Base-by-base conservation (phyloP, 1,140 invertebrate genomes). In the Ceratina australensis region DNA sequence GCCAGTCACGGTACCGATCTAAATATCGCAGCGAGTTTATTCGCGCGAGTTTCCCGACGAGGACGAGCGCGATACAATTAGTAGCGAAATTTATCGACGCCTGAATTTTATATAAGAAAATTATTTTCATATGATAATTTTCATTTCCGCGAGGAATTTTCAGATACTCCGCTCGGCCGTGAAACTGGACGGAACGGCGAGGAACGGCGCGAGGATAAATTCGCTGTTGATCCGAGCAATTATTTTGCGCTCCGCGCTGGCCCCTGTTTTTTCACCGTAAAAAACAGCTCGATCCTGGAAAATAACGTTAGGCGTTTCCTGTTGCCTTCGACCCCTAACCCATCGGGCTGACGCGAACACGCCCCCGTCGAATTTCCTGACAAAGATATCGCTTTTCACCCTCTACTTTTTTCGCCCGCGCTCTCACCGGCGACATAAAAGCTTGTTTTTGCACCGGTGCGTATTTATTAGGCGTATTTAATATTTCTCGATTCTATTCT, bases 271-370 rank as follows among this genome's bases (percentile, higher is more conserved):
- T 28, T 33, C 13, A 18, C 5, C 10, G 15, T 22, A 16, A n/a
- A 24, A 65, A 26, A 15, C 5, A 42, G 42, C 8, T 7, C 22
- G 16, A 54, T 20, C 4, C 16, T 22, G 42, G 24, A 12, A 75
- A 75, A 22, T 60, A 75, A 33, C 52, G 54, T 75, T 65, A 50
- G 42, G n/a, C 63, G 64, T 67, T 60, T 22, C 64, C 64, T 59
- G 42, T 22, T 75, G 10, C 42, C 24, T n/a, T 60, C 24, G 16
- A 49, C 18, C 59, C 3, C 22, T n/a, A 54, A 72, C 28, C 49
- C 33, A 12, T 63, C 20, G 20, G 18, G 26, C 28, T 47, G n/a
- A 47, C 49, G 26, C 12, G 47, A 7, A 7, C 49, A 28, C 12
- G 28, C 16, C 28, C 15, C 28, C 72, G 61, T 65, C 18, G 60